Evolutionary conservation across 2,113 vertebrate genomes (phyloP).

Genomic region (Hippocampus guttulatus): DNA sequence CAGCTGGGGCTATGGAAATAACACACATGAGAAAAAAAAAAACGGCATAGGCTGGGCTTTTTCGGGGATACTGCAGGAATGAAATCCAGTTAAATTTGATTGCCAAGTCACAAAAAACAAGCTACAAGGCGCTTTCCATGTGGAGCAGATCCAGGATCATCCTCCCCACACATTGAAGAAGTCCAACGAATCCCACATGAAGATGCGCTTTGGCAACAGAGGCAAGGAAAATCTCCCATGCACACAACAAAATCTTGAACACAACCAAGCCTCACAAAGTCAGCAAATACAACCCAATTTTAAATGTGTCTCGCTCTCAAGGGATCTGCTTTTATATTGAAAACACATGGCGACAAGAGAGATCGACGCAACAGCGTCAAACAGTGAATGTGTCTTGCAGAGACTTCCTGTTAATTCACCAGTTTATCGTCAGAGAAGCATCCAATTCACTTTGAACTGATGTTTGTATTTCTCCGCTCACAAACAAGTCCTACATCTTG

Average conservation of each 20-base stretch:
- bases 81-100: not conserved
- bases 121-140: not conserved
- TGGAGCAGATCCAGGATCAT: not conserved
- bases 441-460: not conserved
- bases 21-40: not conserved
- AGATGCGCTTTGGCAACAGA: conserved; percentile 4
- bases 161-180: not conserved
- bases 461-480: not conserved
- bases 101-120: not conserved
- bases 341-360: conserved; percentile 50
- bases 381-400: conserved; percentile 49
- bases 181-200: conserved; percentile 2
- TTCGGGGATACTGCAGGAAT: not conserved
- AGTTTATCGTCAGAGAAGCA: conserved; percentile 31
- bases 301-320: conserved; percentile 10
- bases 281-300: conserved; percentile 4
- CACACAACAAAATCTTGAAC: conserved; percentile 2
- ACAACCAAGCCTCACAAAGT: conserved; percentile 2
- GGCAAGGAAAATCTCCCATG: conserved; percentile 8
- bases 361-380: conserved; percentile 49
- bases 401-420: conserved; percentile 48
- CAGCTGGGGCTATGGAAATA: not conserved
- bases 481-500: not conserved
- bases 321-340: conserved; percentile 47
- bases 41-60: not conserved